Percentiles rank a stretch among this genome's conserved stretches.
These are phyloP conservation scores for Colossoma macropomum DNA, from an alignment of 2,113 vertebrate genomes.

Conservation along the genomic window DNA sequence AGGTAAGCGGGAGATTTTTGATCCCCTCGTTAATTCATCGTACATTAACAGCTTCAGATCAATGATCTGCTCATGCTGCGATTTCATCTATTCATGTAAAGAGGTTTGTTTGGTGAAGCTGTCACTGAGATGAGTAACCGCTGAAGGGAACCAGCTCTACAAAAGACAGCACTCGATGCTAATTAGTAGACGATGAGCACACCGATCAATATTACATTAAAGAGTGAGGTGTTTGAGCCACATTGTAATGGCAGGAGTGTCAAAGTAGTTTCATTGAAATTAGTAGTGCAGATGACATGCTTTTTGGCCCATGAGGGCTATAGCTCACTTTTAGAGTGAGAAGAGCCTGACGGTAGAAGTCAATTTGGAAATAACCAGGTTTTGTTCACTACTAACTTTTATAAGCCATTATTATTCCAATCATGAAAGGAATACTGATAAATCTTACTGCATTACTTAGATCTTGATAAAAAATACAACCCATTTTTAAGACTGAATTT, in stretches of 20 bases:
- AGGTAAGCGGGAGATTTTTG: background rate
- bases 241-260: constrained; percentile 3
- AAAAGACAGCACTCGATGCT: constrained; percentile 15
- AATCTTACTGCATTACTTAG: too few relatives aligned
- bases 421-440: background rate
- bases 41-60: background rate
- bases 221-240: background rate
- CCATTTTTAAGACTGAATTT: too few relatives aligned
- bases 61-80: constrained; percentile 3
- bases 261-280: constrained; percentile 33
- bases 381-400: constrained; percentile 6
- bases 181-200: constrained; percentile 38
- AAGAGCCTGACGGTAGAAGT: background rate
- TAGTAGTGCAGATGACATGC: background rate
- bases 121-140: background rate
- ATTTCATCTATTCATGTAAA: constrained; percentile 11
- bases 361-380: background rate
- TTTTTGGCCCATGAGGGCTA: background rate
- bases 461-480: too few relatives aligned
- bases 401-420: background rate
- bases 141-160: constrained; percentile 14
- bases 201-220: constrained; percentile 44
- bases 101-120: constrained; percentile 1
- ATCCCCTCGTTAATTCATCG: background rate
- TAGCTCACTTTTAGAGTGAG: background rate